These are phyloP conservation scores for Leucophenga varia DNA, from an alignment of 1,140 invertebrate genomes.

Conservation along the genomic window DNA sequence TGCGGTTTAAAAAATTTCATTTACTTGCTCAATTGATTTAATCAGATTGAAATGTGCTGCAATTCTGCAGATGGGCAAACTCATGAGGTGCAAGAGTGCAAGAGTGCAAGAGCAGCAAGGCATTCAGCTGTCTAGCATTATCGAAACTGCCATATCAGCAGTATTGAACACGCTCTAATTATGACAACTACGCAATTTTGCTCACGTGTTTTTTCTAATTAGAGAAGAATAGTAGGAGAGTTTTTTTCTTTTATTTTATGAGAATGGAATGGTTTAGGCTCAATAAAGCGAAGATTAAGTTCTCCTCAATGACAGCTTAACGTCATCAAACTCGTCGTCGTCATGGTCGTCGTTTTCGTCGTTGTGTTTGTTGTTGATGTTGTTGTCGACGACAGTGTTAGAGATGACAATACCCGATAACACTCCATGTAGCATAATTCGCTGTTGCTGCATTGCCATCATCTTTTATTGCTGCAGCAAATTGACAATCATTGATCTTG, in stretches of 20 bases:
- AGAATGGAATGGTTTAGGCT: no score
- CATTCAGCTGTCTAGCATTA: not conserved
- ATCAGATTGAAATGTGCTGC: no score
- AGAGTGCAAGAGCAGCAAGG: no score
- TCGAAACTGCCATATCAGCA: not conserved
- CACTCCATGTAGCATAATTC: conserved; percentile 29
- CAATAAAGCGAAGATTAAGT: no score
- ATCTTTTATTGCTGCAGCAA: conserved; percentile 20
- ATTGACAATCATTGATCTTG: conserved; percentile 51
- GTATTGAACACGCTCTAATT: conserved; percentile 38
- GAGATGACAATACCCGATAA: conserved; percentile 52
- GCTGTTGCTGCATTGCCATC: not conserved
- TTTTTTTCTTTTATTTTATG: no score
- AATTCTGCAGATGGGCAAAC: no score
- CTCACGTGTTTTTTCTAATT: conserved; percentile 53
- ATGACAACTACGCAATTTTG: conserved; percentile 51
- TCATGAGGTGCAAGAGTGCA: no score
- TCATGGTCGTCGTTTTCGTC: no score
- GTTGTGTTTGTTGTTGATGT: no score
- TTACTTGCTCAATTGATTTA: no score
- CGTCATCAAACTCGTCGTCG: not conserved
- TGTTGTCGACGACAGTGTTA: not conserved
- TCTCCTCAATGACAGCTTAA: conserved; percentile 24
- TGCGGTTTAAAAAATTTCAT: no score
- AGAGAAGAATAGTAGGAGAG: no score